Base-by-base conservation (phyloP, 2,797 vertebrate genomes). In the Sitta carolinensis region DNA sequence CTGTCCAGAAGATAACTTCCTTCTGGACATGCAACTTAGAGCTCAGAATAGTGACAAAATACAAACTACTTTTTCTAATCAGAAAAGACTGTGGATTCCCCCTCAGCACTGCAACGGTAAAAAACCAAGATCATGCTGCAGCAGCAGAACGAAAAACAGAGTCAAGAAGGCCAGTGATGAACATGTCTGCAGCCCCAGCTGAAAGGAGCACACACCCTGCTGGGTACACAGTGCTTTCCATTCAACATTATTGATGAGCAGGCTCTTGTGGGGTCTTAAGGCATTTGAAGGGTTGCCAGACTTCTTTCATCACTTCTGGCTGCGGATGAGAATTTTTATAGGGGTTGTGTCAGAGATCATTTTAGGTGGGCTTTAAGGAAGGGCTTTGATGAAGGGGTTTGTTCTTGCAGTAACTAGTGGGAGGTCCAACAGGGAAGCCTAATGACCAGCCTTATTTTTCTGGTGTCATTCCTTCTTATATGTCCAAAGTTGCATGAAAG, bases 401-500 rank as follows among this genome's bases (percentile, higher is more conserved):
- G 34, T 50, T 57, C 20, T 62, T 48, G 38, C 3, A 17, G 22
- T 78, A 1, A 1, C 7, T 1, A 2, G 58, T 4, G 8, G 14
- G 51, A 68, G 3, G 25, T 21, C 51, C 15, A 66, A 21, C 6
- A 43, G 11, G 17, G 20, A 69, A 50, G 32, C 32, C 54, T 47
- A 47, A 91, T 64, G 27, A 69, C 8, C 9, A 48, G 3, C 45
- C 12, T 47, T 67, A 64, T 61, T 74, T 67, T 32, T 40, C 25
- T 7, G 7, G 5, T 19, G 16, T 62, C 0, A 57, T 48, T 90
- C 86, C 23, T 74, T 87, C 27, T 70, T 34, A 23, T 32, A 45
- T 43, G 57, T 83, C 23, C 48, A 68, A 87, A 82, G 11, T 14
- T 42, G 32, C 17, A 10, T 22, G 17, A 54, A 90, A 72, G 32